A percentile compares a stretch with the other conserved stretches of the same genome.
Conservation (phyloP, 2,888 invertebrate species). For the Ochropleura plecta region DNA sequence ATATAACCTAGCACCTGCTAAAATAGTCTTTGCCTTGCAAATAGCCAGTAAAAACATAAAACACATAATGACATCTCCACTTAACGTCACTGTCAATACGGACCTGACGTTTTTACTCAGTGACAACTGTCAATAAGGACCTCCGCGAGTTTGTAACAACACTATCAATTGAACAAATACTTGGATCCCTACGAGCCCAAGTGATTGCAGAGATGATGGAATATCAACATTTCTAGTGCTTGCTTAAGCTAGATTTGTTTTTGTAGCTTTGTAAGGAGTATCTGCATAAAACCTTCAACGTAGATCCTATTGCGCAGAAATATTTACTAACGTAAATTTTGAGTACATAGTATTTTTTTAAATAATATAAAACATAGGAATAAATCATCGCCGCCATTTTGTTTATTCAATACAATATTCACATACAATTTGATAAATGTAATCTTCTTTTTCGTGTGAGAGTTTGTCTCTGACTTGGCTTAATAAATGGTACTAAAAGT, state of each 20-base stretch:
- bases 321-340: neutral
- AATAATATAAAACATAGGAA: neutral
- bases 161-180: conserved; percentile 39
- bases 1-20: conserved; percentile 17
- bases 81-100: conserved; percentile 1
- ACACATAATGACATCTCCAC: conserved; percentile 26
- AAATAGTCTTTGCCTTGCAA: conserved; percentile 7
- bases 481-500: neutral
- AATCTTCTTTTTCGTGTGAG: too few species aligned
- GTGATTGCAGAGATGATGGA: conserved; percentile 47
- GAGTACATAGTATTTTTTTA: neutral
- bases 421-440: neutral
- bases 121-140: conserved; percentile 41
- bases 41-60: conserved; percentile 25
- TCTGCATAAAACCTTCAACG: conserved; percentile 31
- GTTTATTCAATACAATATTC: neutral
- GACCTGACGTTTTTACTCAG: conserved; percentile 42
- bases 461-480: too few species aligned
- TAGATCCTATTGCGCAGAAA: conserved; percentile 9
- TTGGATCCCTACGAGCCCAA: conserved; percentile 35
- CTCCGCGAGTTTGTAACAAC: conserved; percentile 8
- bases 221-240: conserved; percentile 44
- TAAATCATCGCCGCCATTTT: neutral
- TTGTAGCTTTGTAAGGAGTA: conserved; percentile 35
- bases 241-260: conserved; percentile 21